phyloP scores from a whole-genome alignment of 2,888 invertebrate species.

The Nomada ferruginata region DNA sequence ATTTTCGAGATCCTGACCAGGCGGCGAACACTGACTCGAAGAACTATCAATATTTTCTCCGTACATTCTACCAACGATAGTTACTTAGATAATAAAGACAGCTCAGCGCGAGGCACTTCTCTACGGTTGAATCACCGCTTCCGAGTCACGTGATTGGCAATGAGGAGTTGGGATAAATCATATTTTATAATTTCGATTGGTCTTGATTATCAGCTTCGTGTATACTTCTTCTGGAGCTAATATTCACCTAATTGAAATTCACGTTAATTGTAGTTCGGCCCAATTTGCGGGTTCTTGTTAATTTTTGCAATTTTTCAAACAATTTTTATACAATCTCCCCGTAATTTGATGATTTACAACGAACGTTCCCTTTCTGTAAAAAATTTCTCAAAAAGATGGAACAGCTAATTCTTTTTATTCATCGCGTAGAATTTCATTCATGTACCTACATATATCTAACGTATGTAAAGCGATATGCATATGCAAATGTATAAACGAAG shows the following conservation, averaged over 20 bases:
- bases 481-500: conserved; percentile 12
- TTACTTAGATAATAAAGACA: conserved; percentile 57
- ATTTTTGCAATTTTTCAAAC: background rate
- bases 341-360: background rate
- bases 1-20: conserved; percentile 24
- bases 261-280: background rate
- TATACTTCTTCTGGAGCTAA: background rate
- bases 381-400: background rate
- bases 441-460: background rate
- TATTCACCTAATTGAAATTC: conserved; percentile 23
- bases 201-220: conserved; percentile 23
- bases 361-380: background rate
- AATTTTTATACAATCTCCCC: background rate
- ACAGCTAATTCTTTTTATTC: background rate
- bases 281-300: background rate
- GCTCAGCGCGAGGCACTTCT: conserved; percentile 59
- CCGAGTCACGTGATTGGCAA: conserved; percentile 62
- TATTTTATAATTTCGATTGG: conserved; percentile 49
- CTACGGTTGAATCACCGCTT: conserved; percentile 62
- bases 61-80: conserved; percentile 53
- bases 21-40: conserved; percentile 35
- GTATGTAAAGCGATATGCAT: background rate
- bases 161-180: conserved; percentile 48
- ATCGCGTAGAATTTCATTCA: background rate
- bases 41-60: conserved; percentile 40